A percentile compares a stretch with the other conserved stretches of the same genome.
Conservation (phyloP, 2,113 vertebrate genomes). For the Brevimyrus niger region DNA sequence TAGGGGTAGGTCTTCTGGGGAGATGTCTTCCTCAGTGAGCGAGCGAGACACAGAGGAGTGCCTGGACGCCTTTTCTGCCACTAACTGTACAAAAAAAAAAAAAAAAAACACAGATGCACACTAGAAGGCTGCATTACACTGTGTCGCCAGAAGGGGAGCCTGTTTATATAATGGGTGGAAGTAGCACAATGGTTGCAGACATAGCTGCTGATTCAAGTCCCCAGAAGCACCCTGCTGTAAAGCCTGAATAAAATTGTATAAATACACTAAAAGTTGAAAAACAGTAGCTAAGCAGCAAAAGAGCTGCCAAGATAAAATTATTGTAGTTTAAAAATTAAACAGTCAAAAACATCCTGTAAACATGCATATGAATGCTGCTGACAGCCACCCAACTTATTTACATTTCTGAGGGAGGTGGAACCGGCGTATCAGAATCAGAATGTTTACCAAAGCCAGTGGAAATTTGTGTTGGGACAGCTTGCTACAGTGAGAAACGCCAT, state of each 20-base stretch:
- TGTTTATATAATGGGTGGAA: not conserved
- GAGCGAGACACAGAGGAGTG: slow-evolving; percentile 52
- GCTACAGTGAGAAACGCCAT: not conserved
- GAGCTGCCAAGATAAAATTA: not conserved
- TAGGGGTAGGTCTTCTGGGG: slow-evolving; percentile 67
- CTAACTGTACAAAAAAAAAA: slow-evolving; percentile 52
- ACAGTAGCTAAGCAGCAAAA: not conserved
- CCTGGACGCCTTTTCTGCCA: slow-evolving; percentile 65
- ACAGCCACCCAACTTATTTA: not conserved
- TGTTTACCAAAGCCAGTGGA: not conserved
- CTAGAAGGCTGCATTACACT: not conserved
- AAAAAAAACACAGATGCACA: slow-evolving; percentile 26
- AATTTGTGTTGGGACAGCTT: not conserved
- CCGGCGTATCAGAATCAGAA: not conserved
- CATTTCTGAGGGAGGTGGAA: not conserved
- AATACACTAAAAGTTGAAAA: not conserved
- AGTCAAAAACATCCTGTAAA: not conserved
- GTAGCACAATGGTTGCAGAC: not conserved
- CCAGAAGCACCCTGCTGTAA: not conserved
- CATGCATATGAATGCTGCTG: not conserved
- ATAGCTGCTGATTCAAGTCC: not conserved
- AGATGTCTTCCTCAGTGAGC: slow-evolving; percentile 66
- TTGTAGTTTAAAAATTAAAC: not conserved
- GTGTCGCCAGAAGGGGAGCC: not conserved
- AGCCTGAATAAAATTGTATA: not conserved